Conservation (phyloP, 2,888 invertebrate genomes). For the Adelphocoris suturalis region DNA sequence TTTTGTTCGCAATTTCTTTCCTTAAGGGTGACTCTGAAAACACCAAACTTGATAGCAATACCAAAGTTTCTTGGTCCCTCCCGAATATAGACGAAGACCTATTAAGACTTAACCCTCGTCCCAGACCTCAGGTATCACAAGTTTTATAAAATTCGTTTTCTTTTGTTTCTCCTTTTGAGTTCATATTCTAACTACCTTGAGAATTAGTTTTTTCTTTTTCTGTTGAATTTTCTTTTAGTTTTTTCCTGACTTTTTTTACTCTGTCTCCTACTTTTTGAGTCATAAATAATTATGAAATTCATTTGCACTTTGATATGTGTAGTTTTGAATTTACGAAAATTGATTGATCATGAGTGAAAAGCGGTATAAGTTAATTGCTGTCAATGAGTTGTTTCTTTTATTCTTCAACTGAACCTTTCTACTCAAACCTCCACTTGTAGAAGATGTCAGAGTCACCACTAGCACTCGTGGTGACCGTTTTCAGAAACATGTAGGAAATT, state of each 20-base stretch:
- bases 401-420: too few species aligned
- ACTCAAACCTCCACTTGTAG: too few species aligned
- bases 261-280: not conserved
- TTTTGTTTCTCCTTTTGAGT: constrained; percentile 51
- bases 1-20: constrained; percentile 59
- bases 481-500: too few species aligned
- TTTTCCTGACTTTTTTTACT: not conserved
- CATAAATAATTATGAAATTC: not conserved
- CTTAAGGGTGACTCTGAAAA: constrained; percentile 63
- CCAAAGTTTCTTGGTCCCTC: constrained; percentile 66
- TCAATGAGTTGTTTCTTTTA: too few species aligned
- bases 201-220: not conserved
- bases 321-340: too few species aligned
- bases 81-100: constrained; percentile 64
- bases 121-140: constrained; percentile 63
- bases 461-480: too few species aligned
- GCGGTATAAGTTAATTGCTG: too few species aligned
- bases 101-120: constrained; percentile 68
- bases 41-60: constrained; percentile 65
- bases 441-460: too few species aligned
- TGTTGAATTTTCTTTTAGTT: constrained; percentile 31
- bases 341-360: too few species aligned
- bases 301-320: not conserved
- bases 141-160: constrained; percentile 41
- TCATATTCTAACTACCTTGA: constrained; percentile 2